Percentiles rank a stretch among this genome's conserved stretches.
These are phyloP conservation scores for Argynnis bischoffii DNA, from an alignment of 2,888 invertebrate genomes.

Conservation along the genomic window DNA sequence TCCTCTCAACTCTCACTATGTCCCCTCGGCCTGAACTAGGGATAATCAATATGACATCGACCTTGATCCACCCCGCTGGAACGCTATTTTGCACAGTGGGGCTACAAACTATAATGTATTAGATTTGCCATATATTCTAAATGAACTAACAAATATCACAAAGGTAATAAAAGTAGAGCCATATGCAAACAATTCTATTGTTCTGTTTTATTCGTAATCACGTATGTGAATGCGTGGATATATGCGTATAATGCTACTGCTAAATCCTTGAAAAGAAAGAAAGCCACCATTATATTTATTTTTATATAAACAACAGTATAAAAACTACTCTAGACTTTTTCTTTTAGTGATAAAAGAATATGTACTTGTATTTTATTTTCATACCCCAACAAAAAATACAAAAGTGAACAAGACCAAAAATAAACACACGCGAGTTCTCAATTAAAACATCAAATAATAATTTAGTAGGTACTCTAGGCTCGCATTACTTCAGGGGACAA, in stretches of 20 bases:
- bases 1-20: slow-evolving; percentile 7
- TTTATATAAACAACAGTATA: too few species aligned
- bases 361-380: not conserved
- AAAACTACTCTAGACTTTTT: too few species aligned
- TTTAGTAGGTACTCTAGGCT: slow-evolving; percentile 24
- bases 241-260: too few species aligned
- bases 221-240: too few species aligned
- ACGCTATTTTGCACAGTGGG: slow-evolving; percentile 56
- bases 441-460: slow-evolving; percentile 34
- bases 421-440: slow-evolving; percentile 25
- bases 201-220: not conserved
- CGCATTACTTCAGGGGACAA: slow-evolving; percentile 27
- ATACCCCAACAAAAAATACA: not conserved
- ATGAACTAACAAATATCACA: not conserved
- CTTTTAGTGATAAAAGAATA: too few species aligned
- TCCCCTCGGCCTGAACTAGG: slow-evolving; percentile 34
- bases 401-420: slow-evolving; percentile 27
- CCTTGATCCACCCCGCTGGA: slow-evolving; percentile 68
- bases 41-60: slow-evolving; percentile 63
- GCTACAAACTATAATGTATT: slow-evolving; percentile 33
- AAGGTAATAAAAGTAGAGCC: not conserved
- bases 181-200: not conserved
- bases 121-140: slow-evolving; percentile 9
- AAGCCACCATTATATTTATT: too few species aligned
- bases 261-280: too few species aligned